These are phyloP conservation scores for Bemisia tabaci DNA, from an alignment of 1,140 invertebrate species.

Conservation along the genomic window DNA sequence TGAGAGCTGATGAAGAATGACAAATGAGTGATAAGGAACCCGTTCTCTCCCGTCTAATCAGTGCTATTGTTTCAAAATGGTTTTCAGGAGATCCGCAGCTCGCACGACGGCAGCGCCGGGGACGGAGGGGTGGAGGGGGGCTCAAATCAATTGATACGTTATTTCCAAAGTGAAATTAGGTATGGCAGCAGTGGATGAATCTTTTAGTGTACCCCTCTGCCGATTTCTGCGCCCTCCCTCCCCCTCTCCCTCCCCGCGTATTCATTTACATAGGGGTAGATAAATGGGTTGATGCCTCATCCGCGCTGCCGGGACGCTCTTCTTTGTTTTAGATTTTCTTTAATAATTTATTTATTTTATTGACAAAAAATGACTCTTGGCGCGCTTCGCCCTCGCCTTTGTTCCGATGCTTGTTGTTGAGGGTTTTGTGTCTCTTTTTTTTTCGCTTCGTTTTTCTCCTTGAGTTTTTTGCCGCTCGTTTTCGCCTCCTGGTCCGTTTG, in stretches of 20 bases:
- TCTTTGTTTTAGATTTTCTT: neutral
- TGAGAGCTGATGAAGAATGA: neutral
- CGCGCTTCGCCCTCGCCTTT: too few species aligned
- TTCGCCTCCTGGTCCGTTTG: too few species aligned
- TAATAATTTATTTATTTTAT: constrained; percentile 1
- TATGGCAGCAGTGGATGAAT: neutral
- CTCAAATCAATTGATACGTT: neutral
- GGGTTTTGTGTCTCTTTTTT: too few species aligned
- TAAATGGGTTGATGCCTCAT: neutral
- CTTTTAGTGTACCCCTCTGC: neutral
- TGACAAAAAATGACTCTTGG: neutral
- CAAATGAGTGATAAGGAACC: neutral
- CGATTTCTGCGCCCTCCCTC: constrained; percentile 1
- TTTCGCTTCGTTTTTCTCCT: too few species aligned
- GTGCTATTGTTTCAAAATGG: neutral
- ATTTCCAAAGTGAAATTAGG: neutral
- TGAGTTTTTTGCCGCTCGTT: too few species aligned
- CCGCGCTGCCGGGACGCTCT: neutral
- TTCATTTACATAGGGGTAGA: constrained; percentile 1
- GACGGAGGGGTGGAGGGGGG: neutral
- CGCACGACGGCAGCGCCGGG: neutral
- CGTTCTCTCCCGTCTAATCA: neutral
- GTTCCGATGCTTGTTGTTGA: too few species aligned
- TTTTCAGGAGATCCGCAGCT: neutral
- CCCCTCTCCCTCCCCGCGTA: neutral